These are phyloP conservation scores for Portunus trituberculatus DNA, from an alignment of 1,140 invertebrate genomes.

Conservation along the genomic window DNA sequence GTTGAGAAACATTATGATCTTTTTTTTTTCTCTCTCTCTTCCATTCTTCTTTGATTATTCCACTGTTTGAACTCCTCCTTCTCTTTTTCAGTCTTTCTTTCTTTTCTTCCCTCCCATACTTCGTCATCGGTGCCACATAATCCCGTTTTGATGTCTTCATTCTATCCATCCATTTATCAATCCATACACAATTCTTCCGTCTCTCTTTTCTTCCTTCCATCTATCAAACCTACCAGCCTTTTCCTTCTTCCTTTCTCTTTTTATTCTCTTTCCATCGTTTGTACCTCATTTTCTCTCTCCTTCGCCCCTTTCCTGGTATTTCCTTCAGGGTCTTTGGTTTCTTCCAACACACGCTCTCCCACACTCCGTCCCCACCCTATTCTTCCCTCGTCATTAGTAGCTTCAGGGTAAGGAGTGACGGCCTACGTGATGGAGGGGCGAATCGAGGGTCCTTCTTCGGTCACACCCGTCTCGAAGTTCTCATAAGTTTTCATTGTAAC, in stretches of 20 bases:
- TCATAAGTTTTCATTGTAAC: neutral
- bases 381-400: neutral
- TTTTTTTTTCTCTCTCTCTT: neutral
- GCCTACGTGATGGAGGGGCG: neutral
- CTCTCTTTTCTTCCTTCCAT: neutral
- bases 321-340: neutral
- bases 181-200: neutral
- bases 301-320: no score
- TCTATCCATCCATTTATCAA: no score
- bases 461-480: neutral
- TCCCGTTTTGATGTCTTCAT: no score
- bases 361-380: neutral
- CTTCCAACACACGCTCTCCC: neutral
- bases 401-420: neutral
- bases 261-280: neutral
- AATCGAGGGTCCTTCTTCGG: neutral
- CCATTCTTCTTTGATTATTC: neutral
- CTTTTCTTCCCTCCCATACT: neutral
- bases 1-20: neutral
- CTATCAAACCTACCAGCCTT: neutral
- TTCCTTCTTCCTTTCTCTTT: neutral
- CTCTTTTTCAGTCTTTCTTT: neutral
- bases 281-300: neutral
- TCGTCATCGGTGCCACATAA: neutral
- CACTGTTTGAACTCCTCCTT: neutral